These are phyloP conservation scores for Lophochroa leadbeateri DNA, from an alignment of 2,113 vertebrate genomes.

Conservation along the genomic window DNA sequence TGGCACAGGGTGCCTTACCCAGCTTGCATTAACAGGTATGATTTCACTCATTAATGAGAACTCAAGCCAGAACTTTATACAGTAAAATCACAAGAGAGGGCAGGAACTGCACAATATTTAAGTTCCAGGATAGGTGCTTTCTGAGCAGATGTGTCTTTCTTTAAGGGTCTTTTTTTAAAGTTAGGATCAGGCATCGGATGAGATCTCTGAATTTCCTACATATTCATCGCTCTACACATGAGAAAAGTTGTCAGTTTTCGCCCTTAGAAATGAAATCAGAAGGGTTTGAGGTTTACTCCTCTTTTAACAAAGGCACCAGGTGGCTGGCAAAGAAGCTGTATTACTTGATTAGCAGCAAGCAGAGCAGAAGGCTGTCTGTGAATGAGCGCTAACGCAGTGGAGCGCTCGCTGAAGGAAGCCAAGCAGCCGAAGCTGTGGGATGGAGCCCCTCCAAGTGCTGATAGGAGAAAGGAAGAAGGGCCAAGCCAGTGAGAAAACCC, in stretches of 20 bases:
- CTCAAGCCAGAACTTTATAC: not conserved
- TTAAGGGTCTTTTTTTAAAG: not conserved
- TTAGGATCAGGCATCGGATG: not conserved
- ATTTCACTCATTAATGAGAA: not conserved
- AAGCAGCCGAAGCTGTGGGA: slow-evolving; percentile 22
- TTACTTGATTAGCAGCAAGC: slow-evolving; percentile 18
- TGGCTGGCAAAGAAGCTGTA: slow-evolving; percentile 30
- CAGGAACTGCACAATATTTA: accelerated
- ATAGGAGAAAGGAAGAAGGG: slow-evolving; percentile 14
- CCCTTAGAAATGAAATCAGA: not conserved
- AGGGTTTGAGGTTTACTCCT: not conserved
- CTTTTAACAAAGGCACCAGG: slow-evolving; percentile 24
- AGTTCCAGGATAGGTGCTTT: not conserved
- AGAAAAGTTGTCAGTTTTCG: not conserved
- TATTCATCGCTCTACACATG: not conserved
- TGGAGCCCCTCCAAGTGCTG: slow-evolving; percentile 48
- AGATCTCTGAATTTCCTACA: not conserved
- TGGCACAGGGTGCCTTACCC: not conserved
- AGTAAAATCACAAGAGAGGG: accelerated
- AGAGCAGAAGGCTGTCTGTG: slow-evolving; percentile 57
- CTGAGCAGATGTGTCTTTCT: not conserved
- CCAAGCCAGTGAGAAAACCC: not conserved
- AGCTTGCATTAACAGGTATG: not conserved
- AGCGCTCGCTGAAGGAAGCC: slow-evolving; percentile 15
- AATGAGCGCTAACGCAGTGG: not conserved